Conservation (phyloP, 2,888 invertebrate species). For the Drosophila mulleri region DNA sequence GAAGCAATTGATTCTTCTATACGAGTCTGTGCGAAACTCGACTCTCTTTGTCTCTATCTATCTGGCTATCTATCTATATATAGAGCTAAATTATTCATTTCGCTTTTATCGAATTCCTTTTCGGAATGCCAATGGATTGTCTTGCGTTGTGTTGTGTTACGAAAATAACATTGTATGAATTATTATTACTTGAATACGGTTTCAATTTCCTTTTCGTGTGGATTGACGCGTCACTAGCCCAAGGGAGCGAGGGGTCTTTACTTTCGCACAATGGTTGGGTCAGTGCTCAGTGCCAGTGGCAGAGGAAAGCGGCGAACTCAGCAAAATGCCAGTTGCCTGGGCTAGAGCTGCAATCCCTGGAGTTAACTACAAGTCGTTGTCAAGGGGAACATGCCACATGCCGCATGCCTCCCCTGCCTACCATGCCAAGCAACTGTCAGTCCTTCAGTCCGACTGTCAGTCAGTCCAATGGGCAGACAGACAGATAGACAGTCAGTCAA, state of each 20-base stretch:
- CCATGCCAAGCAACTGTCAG: constrained; percentile 23
- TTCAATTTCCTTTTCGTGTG: constrained; percentile 57
- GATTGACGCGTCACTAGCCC: constrained; percentile 6
- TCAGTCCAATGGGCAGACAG: constrained; percentile 35
- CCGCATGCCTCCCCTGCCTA: background rate
- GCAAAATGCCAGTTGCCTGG: constrained; percentile 39
- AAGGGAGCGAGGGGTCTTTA: background rate
- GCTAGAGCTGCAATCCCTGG: constrained; percentile 28
- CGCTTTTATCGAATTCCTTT: constrained; percentile 46
- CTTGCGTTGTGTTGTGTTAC: constrained; percentile 27
- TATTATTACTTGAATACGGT: constrained; percentile 58
- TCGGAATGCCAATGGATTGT: constrained; percentile 38
- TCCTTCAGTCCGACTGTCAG: constrained; percentile 5
- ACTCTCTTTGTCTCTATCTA: background rate
- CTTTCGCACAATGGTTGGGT: constrained; percentile 28
- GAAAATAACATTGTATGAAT: constrained; percentile 56
- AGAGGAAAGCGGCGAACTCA: constrained; percentile 50
- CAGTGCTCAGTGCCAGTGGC: constrained; percentile 39
- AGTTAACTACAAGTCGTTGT: constrained; percentile 44
- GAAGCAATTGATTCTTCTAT: constrained; percentile 26
- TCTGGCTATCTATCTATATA: background rate
- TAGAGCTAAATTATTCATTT: constrained; percentile 48
- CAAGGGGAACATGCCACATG: constrained; percentile 4
- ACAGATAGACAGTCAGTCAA: constrained; percentile 56
- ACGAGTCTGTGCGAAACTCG: background rate